Base-by-base conservation (phyloP, 2,888 invertebrate species). In the Hoplodrina blanda region DNA sequence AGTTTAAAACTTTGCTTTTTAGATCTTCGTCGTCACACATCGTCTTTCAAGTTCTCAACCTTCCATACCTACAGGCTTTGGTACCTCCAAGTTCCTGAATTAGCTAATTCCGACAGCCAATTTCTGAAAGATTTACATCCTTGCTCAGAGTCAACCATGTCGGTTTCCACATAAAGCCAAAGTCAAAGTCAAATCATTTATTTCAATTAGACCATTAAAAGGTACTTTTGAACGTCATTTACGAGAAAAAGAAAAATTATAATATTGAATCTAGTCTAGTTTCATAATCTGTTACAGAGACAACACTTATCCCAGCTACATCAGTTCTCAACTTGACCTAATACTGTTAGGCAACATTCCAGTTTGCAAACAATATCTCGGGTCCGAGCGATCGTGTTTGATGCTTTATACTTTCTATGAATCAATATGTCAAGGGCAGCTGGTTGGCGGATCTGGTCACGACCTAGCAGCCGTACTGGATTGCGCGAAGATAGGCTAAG, bases 371-470 rank as follows among this genome's bases (percentile, higher is more conserved):
- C 85, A 81, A 82, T 85, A 80, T 83, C 68, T 75, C 63, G 59
- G 69, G 66, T 76, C 81, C 70, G 74, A 85, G 64, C 64, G 59
- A 68, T 84, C 82, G 84, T 83, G 79, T 87, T 87, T 84, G 89
- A 89, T 88, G 87, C 69, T 89, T 89, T 89, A 57, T 87, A 93
- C 95, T 95, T 94, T 95, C 95, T 93, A 94, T 84, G 82, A 86
- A 85, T 85, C 88, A 90, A 92, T 94, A 93, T 95, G 95, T 95
- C 95, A 95, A 95, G 95, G 95, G 89, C 93, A 89, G 81, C 92
- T 33, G 53, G 78, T 65, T 80, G 33, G 65, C 69, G 25, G 61
- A 54, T 56, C 78, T 81, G 61, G 78, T 78, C 78, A 78, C 78
- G 78, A 78, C 82, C 72, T 72, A 78, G 78, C 78, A 71, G 61